These are phyloP conservation scores for Parelbella ahira DNA, from an alignment of 2,888 invertebrate species.

Conservation along the genomic window DNA sequence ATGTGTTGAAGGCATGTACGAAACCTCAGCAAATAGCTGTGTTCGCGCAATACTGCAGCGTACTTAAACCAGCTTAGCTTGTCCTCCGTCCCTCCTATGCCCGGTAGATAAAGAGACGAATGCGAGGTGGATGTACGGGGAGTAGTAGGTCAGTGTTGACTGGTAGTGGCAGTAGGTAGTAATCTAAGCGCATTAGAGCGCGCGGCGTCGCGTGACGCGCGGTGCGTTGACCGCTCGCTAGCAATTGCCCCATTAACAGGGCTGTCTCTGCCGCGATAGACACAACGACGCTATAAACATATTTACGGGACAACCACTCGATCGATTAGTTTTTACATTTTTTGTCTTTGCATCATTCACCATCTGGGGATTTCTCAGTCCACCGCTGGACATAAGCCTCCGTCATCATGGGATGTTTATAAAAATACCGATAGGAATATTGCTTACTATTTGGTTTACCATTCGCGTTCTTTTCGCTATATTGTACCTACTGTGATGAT, in stretches of 20 bases:
- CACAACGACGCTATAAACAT: too few relatives aligned
- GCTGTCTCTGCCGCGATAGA: conserved; percentile 44
- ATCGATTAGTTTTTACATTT: neutral
- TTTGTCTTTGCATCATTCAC: too few relatives aligned
- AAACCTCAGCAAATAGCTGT: conserved; percentile 63
- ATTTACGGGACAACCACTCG: too few relatives aligned
- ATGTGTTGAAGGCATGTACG: conserved; percentile 30
- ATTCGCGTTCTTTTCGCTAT: too few relatives aligned
- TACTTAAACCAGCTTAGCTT: conserved; percentile 33
- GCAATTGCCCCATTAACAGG: conserved; percentile 68
- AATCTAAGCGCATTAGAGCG: conserved; percentile 75
- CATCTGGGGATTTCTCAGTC: too few relatives aligned
- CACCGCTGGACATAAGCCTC: too few relatives aligned
- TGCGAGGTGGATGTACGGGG: conserved; percentile 24
- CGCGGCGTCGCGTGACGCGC: conserved; percentile 69
- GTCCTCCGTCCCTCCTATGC: conserved; percentile 35
- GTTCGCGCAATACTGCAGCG: conserved; percentile 55
- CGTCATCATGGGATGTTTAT: too few relatives aligned
- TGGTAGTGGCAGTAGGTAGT: conserved; percentile 62
- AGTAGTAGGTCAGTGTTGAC: conserved; percentile 38
- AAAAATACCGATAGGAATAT: too few relatives aligned
- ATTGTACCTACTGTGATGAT: too few relatives aligned
- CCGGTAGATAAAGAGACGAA: neutral
- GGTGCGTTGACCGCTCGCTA: conserved; percentile 70
- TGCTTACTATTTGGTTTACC: too few relatives aligned